A percentile compares a stretch with the other conserved stretches of the same genome.
Conservation (phyloP, 2,888 invertebrate genomes). For the Eupithecia tripunctaria region DNA sequence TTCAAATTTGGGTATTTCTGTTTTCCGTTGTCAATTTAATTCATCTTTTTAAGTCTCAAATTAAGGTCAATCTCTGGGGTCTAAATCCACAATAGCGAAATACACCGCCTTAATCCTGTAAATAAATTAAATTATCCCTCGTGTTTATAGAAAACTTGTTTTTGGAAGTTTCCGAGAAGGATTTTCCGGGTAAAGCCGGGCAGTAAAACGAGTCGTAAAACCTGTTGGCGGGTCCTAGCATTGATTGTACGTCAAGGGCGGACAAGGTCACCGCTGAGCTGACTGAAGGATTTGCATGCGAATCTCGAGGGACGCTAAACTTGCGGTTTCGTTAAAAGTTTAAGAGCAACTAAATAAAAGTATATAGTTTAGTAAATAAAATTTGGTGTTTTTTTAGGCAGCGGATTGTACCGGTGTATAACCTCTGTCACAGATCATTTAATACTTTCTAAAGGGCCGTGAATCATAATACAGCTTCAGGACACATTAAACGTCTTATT, state of each 20-base stretch:
- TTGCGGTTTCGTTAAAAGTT: slow-evolving; percentile 10
- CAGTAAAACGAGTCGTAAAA: slow-evolving; percentile 71
- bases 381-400: background rate
- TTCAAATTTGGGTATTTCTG: background rate
- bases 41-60: slow-evolving; percentile 1
- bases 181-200: slow-evolving; percentile 57
- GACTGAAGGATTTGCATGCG: slow-evolving; percentile 36
- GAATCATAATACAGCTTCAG: too few relatives aligned
- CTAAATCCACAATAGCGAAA: slow-evolving; percentile 26
- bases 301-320: slow-evolving; percentile 20
- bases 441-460: too few relatives aligned
- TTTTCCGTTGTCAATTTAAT: background rate
- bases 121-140: slow-evolving; percentile 46
- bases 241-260: slow-evolving; percentile 65
- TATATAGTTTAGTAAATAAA: too few relatives aligned
- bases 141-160: slow-evolving; percentile 69
- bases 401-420: background rate
- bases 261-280: slow-evolving; percentile 58
- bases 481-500: too few relatives aligned
- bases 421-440: too few relatives aligned
- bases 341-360: slow-evolving; percentile 6
- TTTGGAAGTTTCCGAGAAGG: slow-evolving; percentile 56
- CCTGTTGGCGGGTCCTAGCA: slow-evolving; percentile 64
- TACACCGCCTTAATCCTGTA: slow-evolving; percentile 37
- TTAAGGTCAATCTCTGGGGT: slow-evolving; percentile 14